These are phyloP conservation scores for Ceratotherium simum DNA, from an alignment of 2,113 vertebrate genomes.

Conservation along the genomic window DNA sequence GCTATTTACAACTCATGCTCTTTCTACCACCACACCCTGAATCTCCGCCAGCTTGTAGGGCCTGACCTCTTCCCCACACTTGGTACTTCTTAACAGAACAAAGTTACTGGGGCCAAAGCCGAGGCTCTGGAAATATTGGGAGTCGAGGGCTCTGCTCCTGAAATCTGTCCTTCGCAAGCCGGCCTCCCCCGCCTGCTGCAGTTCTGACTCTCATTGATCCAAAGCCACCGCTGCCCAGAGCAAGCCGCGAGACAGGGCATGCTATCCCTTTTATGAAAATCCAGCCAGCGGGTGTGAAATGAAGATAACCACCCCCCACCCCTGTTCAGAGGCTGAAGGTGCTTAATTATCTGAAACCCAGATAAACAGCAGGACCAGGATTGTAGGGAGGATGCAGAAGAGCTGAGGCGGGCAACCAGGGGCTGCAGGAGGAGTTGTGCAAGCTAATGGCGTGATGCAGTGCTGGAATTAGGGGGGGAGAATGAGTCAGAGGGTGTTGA, in stretches of 20 bases:
- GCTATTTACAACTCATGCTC: neutral
- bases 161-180: neutral
- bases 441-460: conserved; percentile 29
- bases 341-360: conserved; percentile 62
- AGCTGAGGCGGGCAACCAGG: neutral
- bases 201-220: neutral
- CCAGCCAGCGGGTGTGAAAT: neutral
- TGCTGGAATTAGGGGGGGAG: neutral
- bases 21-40: neutral
- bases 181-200: neutral
- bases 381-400: neutral
- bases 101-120: neutral
- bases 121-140: neutral
- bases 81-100: neutral
- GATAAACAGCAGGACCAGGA: conserved; percentile 30
- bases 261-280: conserved; percentile 2
- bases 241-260: neutral
- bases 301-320: neutral
- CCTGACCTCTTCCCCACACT: neutral
- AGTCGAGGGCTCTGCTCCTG: neutral
- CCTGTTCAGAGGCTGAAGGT: neutral
- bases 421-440: neutral
- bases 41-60: neutral
- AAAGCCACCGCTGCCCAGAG: neutral
- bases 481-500: neutral